These are phyloP conservation scores for Bhutanitis thaidina DNA, from an alignment of 2,888 invertebrate genomes.

Conservation along the genomic window DNA sequence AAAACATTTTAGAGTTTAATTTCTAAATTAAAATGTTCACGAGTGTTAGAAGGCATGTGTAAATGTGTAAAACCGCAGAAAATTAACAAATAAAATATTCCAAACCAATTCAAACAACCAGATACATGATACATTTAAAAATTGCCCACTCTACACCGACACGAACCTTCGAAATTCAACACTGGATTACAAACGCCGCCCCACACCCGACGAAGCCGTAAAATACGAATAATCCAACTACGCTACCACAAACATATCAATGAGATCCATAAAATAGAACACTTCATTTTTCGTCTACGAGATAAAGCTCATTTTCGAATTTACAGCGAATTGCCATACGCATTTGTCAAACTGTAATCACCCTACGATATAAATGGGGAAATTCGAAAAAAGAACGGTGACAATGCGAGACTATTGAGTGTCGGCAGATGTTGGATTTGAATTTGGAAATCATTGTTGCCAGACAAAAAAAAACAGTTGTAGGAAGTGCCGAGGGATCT, in stretches of 20 bases:
- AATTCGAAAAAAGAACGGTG: conserved; percentile 40
- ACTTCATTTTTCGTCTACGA: conserved; percentile 18
- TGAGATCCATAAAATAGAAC: conserved; percentile 17
- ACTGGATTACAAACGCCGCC: conserved; percentile 34
- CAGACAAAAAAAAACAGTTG: conserved; percentile 13
- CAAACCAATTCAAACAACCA: conserved; percentile 7
- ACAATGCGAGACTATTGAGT: conserved; percentile 60
- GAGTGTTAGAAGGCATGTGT: conserved; percentile 11
- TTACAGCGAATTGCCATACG: background rate
- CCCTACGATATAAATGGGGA: conserved; percentile 29
- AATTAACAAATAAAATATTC: conserved; percentile 11
- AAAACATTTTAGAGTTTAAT: too few relatives aligned
- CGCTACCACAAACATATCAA: conserved; percentile 22
- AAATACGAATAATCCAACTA: conserved; percentile 33
- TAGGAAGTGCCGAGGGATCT: conserved; percentile 13
- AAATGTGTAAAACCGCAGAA: conserved; percentile 18
- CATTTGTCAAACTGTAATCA: conserved; percentile 2
- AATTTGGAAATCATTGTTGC: conserved; percentile 53
- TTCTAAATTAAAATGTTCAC: too few relatives aligned
- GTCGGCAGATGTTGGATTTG: conserved; percentile 65
- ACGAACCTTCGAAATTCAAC: conserved; percentile 33
- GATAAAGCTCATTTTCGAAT: conserved; percentile 25
- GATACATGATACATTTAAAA: conserved; percentile 31
- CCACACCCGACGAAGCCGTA: conserved; percentile 31
- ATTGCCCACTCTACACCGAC: conserved; percentile 27